Conservation (phyloP, 2,888 invertebrate genomes). For the Mylabris sibirica region DNA sequence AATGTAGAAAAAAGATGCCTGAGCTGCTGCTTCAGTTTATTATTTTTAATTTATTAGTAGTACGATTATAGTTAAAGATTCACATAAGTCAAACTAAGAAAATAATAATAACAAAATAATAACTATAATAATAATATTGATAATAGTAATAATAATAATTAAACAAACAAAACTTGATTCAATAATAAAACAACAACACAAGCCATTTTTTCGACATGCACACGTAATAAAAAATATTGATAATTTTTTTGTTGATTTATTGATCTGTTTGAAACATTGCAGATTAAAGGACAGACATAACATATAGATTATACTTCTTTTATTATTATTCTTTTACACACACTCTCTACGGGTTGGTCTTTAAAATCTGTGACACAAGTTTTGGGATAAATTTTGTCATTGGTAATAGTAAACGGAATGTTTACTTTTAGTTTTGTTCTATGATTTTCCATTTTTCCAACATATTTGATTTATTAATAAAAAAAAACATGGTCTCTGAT, state of each 20-base stretch:
- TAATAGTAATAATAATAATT: conserved; percentile 4
- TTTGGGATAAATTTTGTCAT: conserved; percentile 21
- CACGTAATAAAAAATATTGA: conserved; percentile 24
- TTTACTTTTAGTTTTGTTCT: conserved; percentile 32
- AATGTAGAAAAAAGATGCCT: conserved; percentile 42
- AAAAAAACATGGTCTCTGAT: conserved; percentile 51
- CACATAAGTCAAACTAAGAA: conserved; percentile 15
- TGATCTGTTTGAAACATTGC: conserved; percentile 44
- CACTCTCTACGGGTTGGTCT: conserved; percentile 49
- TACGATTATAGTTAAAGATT: conserved; percentile 38
- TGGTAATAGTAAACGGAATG: conserved; percentile 46
- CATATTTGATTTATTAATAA: background rate
- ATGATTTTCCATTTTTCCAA: conserved; percentile 4
- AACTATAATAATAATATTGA: conserved; percentile 13
- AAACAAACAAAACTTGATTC: conserved; percentile 40
- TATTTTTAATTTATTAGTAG: conserved; percentile 30
- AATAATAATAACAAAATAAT: conserved; percentile 22
- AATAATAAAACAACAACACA: conserved; percentile 50
- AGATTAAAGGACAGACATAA: conserved; percentile 54
- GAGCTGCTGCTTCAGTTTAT: conserved; percentile 37
- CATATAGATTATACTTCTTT: conserved; percentile 48
- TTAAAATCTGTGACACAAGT: conserved; percentile 30
- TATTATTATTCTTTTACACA: conserved; percentile 19
- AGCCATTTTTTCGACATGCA: conserved; percentile 39
- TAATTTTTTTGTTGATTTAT: conserved; percentile 4